These are phyloP conservation scores for Augochlora pura DNA, from an alignment of 1,140 invertebrate species.

Conservation along the genomic window DNA sequence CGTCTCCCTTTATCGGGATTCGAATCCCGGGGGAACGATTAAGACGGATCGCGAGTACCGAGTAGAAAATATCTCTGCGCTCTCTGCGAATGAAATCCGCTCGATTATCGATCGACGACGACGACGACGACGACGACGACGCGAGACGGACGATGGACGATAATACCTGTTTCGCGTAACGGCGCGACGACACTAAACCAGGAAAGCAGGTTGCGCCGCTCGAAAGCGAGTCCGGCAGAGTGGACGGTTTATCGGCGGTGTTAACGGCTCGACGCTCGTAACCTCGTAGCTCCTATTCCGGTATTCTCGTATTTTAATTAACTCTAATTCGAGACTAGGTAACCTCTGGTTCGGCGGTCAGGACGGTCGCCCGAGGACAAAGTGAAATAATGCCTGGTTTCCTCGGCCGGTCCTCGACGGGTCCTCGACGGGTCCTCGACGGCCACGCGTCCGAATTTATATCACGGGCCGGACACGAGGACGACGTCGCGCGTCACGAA, in stretches of 20 bases:
- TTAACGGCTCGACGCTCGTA: slow-evolving; percentile 45
- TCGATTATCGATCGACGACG: not conserved
- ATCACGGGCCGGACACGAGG: slow-evolving; percentile 40
- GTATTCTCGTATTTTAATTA: slow-evolving; percentile 62
- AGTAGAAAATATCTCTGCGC: not conserved
- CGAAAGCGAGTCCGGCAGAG: too few species aligned
- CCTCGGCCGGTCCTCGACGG: too few species aligned
- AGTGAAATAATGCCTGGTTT: slow-evolving; percentile 55
- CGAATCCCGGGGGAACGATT: slow-evolving; percentile 1
- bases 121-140: too few species aligned
- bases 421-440: slow-evolving; percentile 15
- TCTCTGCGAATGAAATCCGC: slow-evolving; percentile 6
- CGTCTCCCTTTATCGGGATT: not conserved
- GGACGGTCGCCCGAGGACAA: slow-evolving; percentile 24
- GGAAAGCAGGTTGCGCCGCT: too few species aligned
- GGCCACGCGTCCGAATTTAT: slow-evolving; percentile 58
- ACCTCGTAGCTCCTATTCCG: slow-evolving; percentile 21
- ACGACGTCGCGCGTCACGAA: slow-evolving; percentile 56
- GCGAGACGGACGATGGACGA: not conserved
- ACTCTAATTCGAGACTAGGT: slow-evolving; percentile 61
- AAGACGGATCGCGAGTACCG: not conserved
- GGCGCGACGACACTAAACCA: too few species aligned
- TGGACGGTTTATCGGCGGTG: slow-evolving; percentile 57
- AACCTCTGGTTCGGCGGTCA: slow-evolving; percentile 36
- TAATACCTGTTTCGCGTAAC: slow-evolving; percentile 7